phyloP scores from a whole-genome alignment of 2,797 vertebrate genomes.

The Cichlasoma orientale region DNA sequence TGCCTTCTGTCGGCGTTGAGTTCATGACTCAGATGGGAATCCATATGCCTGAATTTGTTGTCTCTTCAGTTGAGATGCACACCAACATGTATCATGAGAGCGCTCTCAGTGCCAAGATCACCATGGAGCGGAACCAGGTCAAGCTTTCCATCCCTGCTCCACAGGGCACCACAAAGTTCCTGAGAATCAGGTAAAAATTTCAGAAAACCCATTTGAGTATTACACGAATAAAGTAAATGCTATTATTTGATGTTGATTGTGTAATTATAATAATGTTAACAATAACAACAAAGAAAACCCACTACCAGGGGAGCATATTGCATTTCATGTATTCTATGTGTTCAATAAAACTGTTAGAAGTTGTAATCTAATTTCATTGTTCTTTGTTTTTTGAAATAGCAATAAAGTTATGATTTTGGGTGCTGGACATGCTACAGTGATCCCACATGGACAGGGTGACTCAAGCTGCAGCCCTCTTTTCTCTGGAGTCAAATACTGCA shows the following conservation, averaged over 20 bases:
- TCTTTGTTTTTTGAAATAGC: slow-evolving; percentile 72
- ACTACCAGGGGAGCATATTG: not conserved
- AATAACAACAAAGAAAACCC: no score
- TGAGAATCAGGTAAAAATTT: slow-evolving; percentile 84
- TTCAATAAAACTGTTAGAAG: not conserved
- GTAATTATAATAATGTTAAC: not conserved
- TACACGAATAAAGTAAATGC: not conserved
- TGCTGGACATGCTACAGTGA: slow-evolving; percentile 63
- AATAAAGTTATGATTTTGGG: slow-evolving; percentile 84
- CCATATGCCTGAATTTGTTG: slow-evolving; percentile 86
- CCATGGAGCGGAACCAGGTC: slow-evolving; percentile 78
- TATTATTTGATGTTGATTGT: not conserved
- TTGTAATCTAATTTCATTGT: slow-evolving; percentile 7
- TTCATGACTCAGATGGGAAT: slow-evolving; percentile 89
- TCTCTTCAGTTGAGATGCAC: slow-evolving; percentile 85
- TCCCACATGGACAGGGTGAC: slow-evolving; percentile 69
- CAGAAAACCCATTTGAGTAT: not conserved
- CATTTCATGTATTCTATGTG: not conserved
- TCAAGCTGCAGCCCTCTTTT: slow-evolving; percentile 81
- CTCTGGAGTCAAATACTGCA: slow-evolving; percentile 85
- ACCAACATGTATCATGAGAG: slow-evolving; percentile 91
- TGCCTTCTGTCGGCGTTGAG: slow-evolving; percentile 87
- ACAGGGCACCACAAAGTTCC: slow-evolving; percentile 79
- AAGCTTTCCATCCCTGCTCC: slow-evolving; percentile 88
- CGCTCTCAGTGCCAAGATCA: slow-evolving; percentile 82